These are phyloP conservation scores for Cremastinae sp. DNA, from an alignment of 2,888 invertebrate genomes.

Conservation along the genomic window DNA sequence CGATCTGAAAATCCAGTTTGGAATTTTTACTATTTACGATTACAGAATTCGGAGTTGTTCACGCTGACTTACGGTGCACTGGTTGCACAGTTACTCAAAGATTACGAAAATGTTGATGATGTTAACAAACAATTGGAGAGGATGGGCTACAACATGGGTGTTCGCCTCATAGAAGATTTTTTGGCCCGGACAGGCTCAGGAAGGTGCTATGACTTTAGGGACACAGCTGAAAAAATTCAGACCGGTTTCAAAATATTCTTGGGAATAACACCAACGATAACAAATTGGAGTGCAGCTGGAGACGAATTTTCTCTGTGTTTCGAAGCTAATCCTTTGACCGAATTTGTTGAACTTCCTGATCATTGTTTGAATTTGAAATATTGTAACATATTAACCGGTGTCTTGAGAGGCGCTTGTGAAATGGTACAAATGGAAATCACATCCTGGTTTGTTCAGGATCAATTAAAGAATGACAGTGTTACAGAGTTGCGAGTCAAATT, in stretches of 20 bases:
- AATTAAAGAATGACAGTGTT: conserved; percentile 94
- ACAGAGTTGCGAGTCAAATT: conserved; percentile 98
- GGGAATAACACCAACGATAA: conserved; percentile 94
- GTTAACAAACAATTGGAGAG: conserved; percentile 98
- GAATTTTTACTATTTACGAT: conserved; percentile 63
- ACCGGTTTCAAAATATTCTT: conserved; percentile 85
- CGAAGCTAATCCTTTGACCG: conserved; percentile 97
- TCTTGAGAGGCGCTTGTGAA: conserved; percentile 96
- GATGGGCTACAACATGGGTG: conserved; percentile 99
- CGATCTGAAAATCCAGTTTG: neutral
- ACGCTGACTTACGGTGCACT: conserved; percentile 98
- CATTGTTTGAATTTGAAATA: conserved; percentile 92
- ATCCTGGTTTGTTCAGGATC: conserved; percentile 97
- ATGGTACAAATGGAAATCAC: conserved; percentile 99
- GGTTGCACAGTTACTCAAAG: conserved; percentile 97
- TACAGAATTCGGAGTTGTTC: conserved; percentile 96
- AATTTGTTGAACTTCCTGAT: conserved; percentile 97
- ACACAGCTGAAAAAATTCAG: conserved; percentile 97
- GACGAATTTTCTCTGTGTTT: conserved; percentile 98
- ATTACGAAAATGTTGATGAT: conserved; percentile 97
- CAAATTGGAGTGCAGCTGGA: conserved; percentile 95
- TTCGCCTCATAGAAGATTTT: conserved; percentile 98
- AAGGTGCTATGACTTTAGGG: conserved; percentile 96
- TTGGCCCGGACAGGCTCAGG: conserved; percentile 94
- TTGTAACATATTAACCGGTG: conserved; percentile 95